phyloP scores from a whole-genome alignment of 2,113 vertebrate species.

The Stomatorhinus ivindoensis region DNA sequence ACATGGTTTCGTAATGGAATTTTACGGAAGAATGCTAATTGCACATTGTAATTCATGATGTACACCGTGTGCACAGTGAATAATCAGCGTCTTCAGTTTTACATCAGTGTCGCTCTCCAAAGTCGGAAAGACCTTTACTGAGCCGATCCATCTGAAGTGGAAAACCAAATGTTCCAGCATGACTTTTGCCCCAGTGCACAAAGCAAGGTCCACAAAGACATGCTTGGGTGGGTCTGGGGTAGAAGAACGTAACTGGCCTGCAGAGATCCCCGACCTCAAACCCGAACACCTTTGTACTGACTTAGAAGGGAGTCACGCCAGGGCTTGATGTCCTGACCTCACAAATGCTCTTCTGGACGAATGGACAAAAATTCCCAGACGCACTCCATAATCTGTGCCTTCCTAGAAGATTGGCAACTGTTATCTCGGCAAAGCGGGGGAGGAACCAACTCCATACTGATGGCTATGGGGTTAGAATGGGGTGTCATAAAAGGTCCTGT shows the following conservation, averaged over 20 bases:
- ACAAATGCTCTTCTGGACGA: neutral
- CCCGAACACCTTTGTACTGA: neutral
- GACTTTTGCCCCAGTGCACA: neutral
- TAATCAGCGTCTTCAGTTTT: neutral
- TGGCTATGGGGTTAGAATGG: neutral
- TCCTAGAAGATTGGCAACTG: neutral
- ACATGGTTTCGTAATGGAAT: neutral
- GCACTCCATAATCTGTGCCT: neutral
- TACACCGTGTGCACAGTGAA: neutral
- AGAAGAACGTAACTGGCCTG: neutral
- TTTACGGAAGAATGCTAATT: neutral
- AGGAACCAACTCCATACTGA: neutral
- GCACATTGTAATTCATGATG: neutral
- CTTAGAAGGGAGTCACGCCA: neutral
- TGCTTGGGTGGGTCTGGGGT: neutral
- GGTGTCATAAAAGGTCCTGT: neutral
- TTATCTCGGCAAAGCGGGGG: neutral
- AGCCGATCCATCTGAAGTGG: neutral
- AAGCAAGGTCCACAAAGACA: neutral
- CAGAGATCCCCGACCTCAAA: neutral
- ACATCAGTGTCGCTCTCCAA: neutral
- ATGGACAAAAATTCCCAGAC: neutral
- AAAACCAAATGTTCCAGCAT: neutral
- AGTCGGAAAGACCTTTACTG: neutral
- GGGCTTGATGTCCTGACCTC: neutral